These are phyloP conservation scores for Pardalotus punctatus DNA, from an alignment of 2,113 vertebrate species.

Conservation along the genomic window DNA sequence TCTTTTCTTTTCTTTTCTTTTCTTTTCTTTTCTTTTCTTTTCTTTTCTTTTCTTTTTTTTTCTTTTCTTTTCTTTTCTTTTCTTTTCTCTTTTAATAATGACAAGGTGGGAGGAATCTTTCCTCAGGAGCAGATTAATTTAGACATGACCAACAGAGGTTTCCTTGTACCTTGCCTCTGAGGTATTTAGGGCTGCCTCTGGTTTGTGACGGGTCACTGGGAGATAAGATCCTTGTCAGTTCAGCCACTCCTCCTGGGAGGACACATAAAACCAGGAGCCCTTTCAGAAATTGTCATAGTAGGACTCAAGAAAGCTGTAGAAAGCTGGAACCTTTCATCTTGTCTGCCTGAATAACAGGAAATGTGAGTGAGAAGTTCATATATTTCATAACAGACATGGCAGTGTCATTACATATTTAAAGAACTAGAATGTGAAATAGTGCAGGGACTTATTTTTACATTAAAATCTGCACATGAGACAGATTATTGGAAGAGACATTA, in stretches of 20 bases:
- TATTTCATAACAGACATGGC: not conserved
- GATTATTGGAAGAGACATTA: not conserved
- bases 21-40: not conserved
- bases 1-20: not conserved
- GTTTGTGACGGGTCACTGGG: not conserved
- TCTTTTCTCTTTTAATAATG: not conserved
- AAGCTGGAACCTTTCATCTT: not conserved
- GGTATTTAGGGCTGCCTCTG: not conserved
- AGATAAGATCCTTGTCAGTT: not conserved
- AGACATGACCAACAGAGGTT: not conserved
- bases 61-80: not conserved
- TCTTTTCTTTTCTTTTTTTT: not conserved
- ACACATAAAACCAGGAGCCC: not conserved
- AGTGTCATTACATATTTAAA: not conserved
- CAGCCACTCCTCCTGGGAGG: not conserved
- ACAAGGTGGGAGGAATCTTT: not conserved
- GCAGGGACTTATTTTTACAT: not conserved
- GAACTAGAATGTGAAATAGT: not conserved
- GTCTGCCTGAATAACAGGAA: not conserved
- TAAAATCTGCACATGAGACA: not conserved
- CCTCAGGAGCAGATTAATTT: not conserved
- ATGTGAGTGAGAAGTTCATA: not conserved
- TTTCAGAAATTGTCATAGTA: not conserved
- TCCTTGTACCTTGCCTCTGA: not conserved
- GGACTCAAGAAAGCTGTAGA: not conserved